A percentile compares a stretch with the other conserved stretches of the same genome.
These are phyloP conservation scores for Torymus aiolomorphi DNA, from an alignment of 2,888 invertebrate genomes.

Conservation along the genomic window DNA sequence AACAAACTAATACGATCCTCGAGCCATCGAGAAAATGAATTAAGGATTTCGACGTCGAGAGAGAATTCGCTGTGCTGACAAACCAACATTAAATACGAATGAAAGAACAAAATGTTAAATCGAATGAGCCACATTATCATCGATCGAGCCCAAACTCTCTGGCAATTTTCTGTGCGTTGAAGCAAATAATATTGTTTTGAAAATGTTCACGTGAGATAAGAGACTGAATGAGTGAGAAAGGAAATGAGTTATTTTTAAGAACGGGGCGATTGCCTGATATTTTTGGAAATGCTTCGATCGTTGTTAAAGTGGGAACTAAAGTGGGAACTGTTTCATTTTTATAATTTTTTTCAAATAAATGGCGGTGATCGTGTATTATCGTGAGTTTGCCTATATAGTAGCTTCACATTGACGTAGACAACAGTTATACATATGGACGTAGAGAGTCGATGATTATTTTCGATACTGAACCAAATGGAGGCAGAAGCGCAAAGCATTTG, in stretches of 20 bases:
- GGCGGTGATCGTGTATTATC: constrained; percentile 29
- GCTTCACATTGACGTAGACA: constrained; percentile 41
- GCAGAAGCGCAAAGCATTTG: constrained; percentile 53
- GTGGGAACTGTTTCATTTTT: constrained; percentile 40
- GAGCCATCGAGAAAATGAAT: constrained; percentile 33
- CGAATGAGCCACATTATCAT: constrained; percentile 34
- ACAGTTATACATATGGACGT: constrained; percentile 47
- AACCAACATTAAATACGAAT: constrained; percentile 28
- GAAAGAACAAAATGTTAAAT: constrained; percentile 24
- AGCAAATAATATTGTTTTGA: constrained; percentile 28
- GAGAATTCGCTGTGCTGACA: constrained; percentile 51
- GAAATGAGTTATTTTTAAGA: constrained; percentile 22
- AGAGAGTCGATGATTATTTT: constrained; percentile 56
- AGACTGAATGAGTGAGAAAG: constrained; percentile 17
- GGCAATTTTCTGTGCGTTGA: constrained; percentile 25
- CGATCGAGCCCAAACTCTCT: constrained; percentile 39
- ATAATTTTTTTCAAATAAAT: constrained; percentile 27
- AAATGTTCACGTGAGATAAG: background rate
- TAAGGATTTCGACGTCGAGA: constrained; percentile 26
- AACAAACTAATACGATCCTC: constrained; percentile 48
- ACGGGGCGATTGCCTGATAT: constrained; percentile 36
- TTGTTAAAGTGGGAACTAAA: constrained; percentile 42
- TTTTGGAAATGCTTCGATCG: constrained; percentile 29
- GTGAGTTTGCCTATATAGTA: constrained; percentile 38
- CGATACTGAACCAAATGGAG: constrained; percentile 53